Conservation (phyloP, 23 tunicate species). For the Phallusia fumigata region DNA sequence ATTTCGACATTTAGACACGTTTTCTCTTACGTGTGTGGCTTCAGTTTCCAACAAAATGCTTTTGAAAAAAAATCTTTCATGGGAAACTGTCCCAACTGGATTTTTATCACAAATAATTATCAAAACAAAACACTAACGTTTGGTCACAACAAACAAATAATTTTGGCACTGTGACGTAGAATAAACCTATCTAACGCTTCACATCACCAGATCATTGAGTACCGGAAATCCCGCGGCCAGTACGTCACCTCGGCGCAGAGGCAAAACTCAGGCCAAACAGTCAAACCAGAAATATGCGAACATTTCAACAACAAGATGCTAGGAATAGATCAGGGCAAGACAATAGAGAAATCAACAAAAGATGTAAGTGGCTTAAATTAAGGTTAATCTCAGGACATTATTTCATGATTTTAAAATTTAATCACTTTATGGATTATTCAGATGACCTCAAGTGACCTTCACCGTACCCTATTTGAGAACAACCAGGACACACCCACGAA, state of each 20-base stretch:
- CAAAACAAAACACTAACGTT: too few species aligned
- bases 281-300: neutral
- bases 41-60: too few species aligned
- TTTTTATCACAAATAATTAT: too few species aligned
- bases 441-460: constrained; percentile 22
- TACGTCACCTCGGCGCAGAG: constrained; percentile 34
- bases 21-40: too few species aligned
- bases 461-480: constrained; percentile 22
- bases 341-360: neutral
- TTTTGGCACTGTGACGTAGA: too few species aligned
- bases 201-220: constrained; percentile 58
- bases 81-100: too few species aligned
- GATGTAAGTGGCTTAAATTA: neutral
- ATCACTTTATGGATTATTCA: neutral
- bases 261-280: neutral
- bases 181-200: neutral
- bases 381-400: neutral
- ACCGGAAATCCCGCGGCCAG: constrained; percentile 71
- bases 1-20: neutral
- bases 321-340: neutral
- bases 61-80: too few species aligned
- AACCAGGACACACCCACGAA: constrained; percentile 24
- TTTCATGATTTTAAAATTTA: neutral
- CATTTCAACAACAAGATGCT: neutral
- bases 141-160: too few species aligned